Conservation (phyloP, 2,888 invertebrate genomes). For the Plusia festucae region DNA sequence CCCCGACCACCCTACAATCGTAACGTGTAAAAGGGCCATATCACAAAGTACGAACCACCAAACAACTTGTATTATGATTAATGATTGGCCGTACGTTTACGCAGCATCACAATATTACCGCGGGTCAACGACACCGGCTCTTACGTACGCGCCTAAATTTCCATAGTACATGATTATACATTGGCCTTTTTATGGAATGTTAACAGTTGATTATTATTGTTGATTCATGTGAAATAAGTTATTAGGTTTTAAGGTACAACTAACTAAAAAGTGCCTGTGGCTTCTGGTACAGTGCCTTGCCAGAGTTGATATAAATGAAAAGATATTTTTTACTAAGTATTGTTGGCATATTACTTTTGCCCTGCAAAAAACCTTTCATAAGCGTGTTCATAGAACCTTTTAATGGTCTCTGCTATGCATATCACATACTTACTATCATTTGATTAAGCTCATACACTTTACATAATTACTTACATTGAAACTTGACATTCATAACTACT, state of each 20-base stretch:
- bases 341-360: background rate
- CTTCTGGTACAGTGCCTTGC: constrained; percentile 20
- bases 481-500: constrained; percentile 2
- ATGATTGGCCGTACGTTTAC: constrained; percentile 62
- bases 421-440: background rate
- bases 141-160: constrained; percentile 61
- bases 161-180: constrained; percentile 57
- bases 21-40: constrained; percentile 50
- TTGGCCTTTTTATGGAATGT: constrained; percentile 56
- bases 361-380: too few species aligned
- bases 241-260: constrained; percentile 39
- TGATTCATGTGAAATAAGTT: constrained; percentile 32
- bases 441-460: background rate
- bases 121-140: constrained; percentile 55
- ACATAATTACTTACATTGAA: background rate
- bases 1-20: constrained; percentile 33
- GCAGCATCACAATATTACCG: constrained; percentile 57
- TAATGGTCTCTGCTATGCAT: background rate
- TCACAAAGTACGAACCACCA: constrained; percentile 31
- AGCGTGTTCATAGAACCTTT: too few species aligned
- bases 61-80: constrained; percentile 60
- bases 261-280: constrained; percentile 18
- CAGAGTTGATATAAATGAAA: constrained; percentile 28
- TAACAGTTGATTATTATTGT: constrained; percentile 46
- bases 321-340: constrained; percentile 5